Conservation (phyloP, 2,113 vertebrate genomes). For the Heloderma charlesbogerti region DNA sequence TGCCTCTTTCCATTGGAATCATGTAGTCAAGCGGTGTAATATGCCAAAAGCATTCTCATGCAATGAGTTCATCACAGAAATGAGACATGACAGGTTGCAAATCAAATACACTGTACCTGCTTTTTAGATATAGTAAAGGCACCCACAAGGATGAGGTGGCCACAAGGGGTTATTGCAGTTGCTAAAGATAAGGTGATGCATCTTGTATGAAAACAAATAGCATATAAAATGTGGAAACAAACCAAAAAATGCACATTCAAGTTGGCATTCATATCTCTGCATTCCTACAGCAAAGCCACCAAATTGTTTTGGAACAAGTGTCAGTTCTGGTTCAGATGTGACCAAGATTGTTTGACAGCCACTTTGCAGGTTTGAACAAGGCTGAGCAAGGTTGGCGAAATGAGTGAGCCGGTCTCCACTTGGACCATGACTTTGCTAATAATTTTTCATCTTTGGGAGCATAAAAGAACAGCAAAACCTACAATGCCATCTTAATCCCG, state of each 20-base stretch:
- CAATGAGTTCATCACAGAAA: constrained; percentile 23
- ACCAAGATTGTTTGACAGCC: background rate
- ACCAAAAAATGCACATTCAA: background rate
- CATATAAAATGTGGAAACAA: background rate
- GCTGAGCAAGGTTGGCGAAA: background rate
- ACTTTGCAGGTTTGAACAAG: constrained; percentile 23
- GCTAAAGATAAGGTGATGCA: background rate
- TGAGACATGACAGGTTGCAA: constrained; percentile 44
- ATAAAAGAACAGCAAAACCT: background rate
- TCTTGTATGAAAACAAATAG: background rate
- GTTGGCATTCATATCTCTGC: background rate
- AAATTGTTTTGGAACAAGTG: background rate
- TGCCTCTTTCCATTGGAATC: constrained; percentile 61
- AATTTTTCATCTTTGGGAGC: background rate
- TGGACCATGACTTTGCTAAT: constrained; percentile 14
- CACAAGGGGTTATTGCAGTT: background rate
- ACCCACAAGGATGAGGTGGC: background rate
- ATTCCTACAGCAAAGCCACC: background rate
- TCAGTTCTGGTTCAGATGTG: constrained; percentile 1
- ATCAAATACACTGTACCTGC: constrained; percentile 57
- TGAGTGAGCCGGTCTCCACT: background rate
- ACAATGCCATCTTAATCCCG: background rate
- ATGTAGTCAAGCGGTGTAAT: constrained; percentile 56
- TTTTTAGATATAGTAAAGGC: constrained; percentile 45
- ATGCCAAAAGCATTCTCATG: constrained; percentile 63